A percentile compares a stretch with the other conserved stretches of the same genome.
Conservation (phyloP, 2,888 invertebrate genomes). For the Tinea trinotella region DNA sequence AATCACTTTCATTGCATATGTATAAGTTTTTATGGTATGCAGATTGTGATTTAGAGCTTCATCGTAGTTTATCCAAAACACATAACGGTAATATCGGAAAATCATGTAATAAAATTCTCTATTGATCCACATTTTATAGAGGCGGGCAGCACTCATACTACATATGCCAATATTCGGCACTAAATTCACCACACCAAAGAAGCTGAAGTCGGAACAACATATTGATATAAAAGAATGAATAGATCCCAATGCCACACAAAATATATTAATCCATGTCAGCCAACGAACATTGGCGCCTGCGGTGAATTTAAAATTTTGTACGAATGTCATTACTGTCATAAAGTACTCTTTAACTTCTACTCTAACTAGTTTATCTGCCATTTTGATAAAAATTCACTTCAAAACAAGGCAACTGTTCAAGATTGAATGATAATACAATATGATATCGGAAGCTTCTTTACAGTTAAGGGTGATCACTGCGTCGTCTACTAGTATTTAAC, state of each 20-base stretch:
- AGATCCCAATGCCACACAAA: slow-evolving; percentile 13
- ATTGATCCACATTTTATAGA: slow-evolving; percentile 36
- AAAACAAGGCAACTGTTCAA: too few species aligned
- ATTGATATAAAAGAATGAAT: slow-evolving; percentile 39
- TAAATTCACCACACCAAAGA: slow-evolving; percentile 45
- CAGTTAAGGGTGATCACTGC: neutral
- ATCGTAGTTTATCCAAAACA: slow-evolving; percentile 39
- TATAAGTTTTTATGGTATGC: slow-evolving; percentile 35
- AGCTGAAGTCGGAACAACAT: slow-evolving; percentile 35
- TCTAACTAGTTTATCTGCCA: neutral
- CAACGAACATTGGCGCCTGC: neutral
- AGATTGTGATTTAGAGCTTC: slow-evolving; percentile 31
- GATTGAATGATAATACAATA: neutral
- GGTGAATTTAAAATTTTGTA: neutral
- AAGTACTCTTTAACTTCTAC: neutral
- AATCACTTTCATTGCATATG: slow-evolving; percentile 30
- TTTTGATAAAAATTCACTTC: neutral
- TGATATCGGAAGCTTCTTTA: too few species aligned
- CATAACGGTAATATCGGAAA: slow-evolving; percentile 36
- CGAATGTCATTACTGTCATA: neutral
- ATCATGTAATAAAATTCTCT: slow-evolving; percentile 34
- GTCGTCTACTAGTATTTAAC: too few species aligned
- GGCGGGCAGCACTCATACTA: slow-evolving; percentile 43
- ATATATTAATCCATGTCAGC: neutral
- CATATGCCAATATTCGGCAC: slow-evolving; percentile 52